phyloP scores from a whole-genome alignment of 2,797 vertebrate species.

The Protosalanx chinensis region DNA sequence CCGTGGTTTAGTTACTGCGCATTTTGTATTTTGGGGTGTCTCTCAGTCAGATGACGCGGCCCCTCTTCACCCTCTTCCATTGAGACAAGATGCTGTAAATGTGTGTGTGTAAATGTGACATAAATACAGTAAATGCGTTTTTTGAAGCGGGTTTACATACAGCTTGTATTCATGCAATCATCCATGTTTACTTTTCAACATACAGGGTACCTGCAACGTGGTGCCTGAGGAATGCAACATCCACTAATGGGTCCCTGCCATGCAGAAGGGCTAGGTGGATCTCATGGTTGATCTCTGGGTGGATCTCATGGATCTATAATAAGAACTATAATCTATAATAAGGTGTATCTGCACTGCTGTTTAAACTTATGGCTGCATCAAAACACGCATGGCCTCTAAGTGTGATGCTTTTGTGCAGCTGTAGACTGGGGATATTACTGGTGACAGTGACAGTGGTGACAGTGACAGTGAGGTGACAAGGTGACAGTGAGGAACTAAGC shows the following conservation, averaged over 20 bases:
- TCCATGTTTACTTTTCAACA: not conserved
- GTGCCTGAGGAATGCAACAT: not conserved
- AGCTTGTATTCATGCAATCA: not conserved
- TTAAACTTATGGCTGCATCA: not conserved
- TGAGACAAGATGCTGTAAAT: too few relatives aligned
- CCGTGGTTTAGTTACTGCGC: slow-evolving; percentile 59
- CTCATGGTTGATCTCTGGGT: too few relatives aligned
- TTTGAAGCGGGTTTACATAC: not conserved
- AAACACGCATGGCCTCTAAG: not conserved
- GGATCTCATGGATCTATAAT: too few relatives aligned
- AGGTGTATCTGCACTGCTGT: not conserved
- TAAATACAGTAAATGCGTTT: not conserved
- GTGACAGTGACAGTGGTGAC: too few relatives aligned
- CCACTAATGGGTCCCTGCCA: not conserved
- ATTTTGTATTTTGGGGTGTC: slow-evolving; percentile 55
- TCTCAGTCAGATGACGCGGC: slow-evolving; percentile 46
- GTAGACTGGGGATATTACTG: not conserved
- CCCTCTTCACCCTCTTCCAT: slow-evolving; percentile 42
- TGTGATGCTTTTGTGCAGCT: not conserved
- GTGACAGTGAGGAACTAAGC: too few relatives aligned
- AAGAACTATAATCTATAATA: too few relatives aligned
- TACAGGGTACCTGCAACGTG: not conserved
- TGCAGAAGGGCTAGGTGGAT: not conserved
- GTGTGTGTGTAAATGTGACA: too few relatives aligned
- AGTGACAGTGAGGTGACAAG: too few relatives aligned